Base-by-base conservation (phyloP, 2,797 vertebrate genomes). In the Gambusia yucatana region DNA sequence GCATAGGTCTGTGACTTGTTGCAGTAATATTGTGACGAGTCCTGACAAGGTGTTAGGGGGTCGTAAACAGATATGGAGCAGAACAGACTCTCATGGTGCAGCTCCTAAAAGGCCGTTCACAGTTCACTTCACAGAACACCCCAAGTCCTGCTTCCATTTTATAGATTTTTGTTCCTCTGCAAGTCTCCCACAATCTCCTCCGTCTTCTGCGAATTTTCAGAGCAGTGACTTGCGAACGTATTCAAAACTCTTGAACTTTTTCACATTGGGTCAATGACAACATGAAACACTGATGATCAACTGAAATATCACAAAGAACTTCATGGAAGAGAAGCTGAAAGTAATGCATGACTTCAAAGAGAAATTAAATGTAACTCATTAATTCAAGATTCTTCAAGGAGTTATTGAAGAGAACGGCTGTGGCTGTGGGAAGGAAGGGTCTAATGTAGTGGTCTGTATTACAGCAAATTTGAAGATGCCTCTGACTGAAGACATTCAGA, bases 61-160 rank as follows among this genome's bases (percentile, higher is more conserved):
- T 82, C 83, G 81, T 92, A 87, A 91, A 91, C 86, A 84, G 85
- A 88, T 90, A 93, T 92, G 89, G 88, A 92, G 90, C 90, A 88
- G 81, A 92, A 84, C 84, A 1, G 72, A 83, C 81, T 90, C 86
- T 86, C 90, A 89, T 84, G 90, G 91, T 91, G 88, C 80, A 84
- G 81, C 47, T 79, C 81, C 81, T 79, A 88, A 69, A 55, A 82
- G 76, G 76, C 85, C 76, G 28, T 71, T 81, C 82, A 91, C 84
- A 91, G 90, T 91, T 88, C 88, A 91, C 73, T 81, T 84, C 83
- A 91, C 76, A 83, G 72, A 74, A 78, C 80, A 80, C 84, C 85
- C 84, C 39, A 77, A 81, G 82, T 63, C 59, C 72, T 76, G 75
- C 74, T 76, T 77, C 13, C 69, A 75, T 86, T 86, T 84, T 76